Conservation (phyloP, 1,140 invertebrate species). For the Triops cancriformis region DNA sequence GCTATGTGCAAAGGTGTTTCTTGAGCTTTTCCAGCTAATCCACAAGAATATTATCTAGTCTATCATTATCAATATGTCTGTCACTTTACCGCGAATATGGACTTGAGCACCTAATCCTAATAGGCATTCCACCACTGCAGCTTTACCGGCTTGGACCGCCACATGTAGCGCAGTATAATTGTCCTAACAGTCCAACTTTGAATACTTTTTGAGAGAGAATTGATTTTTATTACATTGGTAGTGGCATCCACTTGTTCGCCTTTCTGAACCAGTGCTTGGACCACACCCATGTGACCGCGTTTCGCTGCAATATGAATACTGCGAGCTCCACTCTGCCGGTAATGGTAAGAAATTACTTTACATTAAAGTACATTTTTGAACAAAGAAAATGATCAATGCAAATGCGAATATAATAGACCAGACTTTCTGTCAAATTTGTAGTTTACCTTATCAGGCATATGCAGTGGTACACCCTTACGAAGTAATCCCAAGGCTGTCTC, state of each 20-base stretch:
- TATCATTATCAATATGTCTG: constrained; percentile 3
- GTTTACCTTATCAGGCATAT: constrained; percentile 94
- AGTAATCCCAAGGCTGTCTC: constrained; percentile 98
- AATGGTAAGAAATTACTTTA: background rate
- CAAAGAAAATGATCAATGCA: too few species aligned
- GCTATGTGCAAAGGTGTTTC: constrained; percentile 95
- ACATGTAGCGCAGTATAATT: constrained; percentile 98
- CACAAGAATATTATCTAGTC: background rate
- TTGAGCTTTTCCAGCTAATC: constrained; percentile 59
- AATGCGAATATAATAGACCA: too few species aligned
- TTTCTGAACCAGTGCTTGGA: constrained; percentile 88
- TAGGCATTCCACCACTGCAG: constrained; percentile 89
- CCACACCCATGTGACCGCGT: constrained; percentile 93
- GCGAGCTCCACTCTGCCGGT: constrained; percentile 62
- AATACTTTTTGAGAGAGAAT: background rate
- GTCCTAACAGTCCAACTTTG: constrained; percentile 53
- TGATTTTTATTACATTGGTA: constrained; percentile 65
- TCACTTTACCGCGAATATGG: constrained; percentile 66
- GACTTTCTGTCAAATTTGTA: background rate
- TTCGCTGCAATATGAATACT: constrained; percentile 86
- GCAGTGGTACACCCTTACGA: constrained; percentile 96
- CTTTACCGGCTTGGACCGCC: constrained; percentile 92
- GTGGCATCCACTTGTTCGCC: constrained; percentile 92
- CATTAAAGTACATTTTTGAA: too few species aligned
- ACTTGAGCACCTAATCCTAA: constrained; percentile 94